Base-by-base conservation (phyloP, 2,113 vertebrate species). In the Zosterops hypoxanthus region DNA sequence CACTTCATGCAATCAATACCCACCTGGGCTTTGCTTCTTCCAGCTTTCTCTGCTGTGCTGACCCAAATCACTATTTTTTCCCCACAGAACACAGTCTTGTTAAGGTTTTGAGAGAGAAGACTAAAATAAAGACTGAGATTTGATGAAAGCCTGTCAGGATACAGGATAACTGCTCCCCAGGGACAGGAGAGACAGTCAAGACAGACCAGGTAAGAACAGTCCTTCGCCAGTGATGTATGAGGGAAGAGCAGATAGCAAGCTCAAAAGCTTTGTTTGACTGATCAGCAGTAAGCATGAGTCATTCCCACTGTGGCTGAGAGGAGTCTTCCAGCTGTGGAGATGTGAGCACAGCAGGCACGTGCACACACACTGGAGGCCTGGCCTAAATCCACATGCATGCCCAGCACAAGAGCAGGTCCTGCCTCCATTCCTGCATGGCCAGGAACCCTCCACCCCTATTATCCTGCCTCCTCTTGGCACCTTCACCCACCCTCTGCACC, bases 311-410 rank as follows among this genome's bases (percentile, higher is more conserved):
- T 25, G 39, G n/a, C 59, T 70, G 16, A 50, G 70, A 50, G 28
- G 46, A 31, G 22, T 12, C 20, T 59, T 65, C 11, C 42, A 63
- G 55, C 86, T 49, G 39, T 26, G 36, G 4, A 60, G 42, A 29
- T 23, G 53, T 60, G 59, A 80, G n/a, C 41, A 42, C n/a, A 46
- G 31, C 61, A 21, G 4, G 3, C 33, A 61, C 33, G 4, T 3
- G 6, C 33, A 41, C 55, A 5, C 0, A 1, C 42, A 26, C 8
- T 36, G 42, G 22, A 33, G 49, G 15, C 39, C 41, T 44, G 29
- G 41, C 19, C n/a, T 25, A 49, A 1, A 1, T 36, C 47, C 52
- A 36, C 0, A 1, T 12, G 7, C 41, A 44, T 0, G 0, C 33
- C 31, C 4, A 26, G 34, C 36, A 41, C n/a, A 34, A 56, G 77